phyloP scores from a whole-genome alignment of 2,888 invertebrate species.

The Eurois occulta region DNA sequence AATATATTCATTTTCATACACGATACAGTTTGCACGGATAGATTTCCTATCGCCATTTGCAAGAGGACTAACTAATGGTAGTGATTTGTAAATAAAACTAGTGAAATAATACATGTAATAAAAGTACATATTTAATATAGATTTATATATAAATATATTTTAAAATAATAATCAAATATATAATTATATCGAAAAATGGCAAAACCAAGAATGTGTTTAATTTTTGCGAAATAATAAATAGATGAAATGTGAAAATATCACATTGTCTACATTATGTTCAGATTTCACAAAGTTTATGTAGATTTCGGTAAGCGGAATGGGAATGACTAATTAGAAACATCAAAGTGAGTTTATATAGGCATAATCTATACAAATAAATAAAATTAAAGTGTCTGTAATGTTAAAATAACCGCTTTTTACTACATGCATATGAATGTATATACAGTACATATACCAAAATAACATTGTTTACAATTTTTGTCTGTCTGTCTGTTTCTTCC shows the following conservation, averaged over 20 bases:
- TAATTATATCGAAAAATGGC: slow-evolving; percentile 62
- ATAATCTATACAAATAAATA: too few relatives aligned
- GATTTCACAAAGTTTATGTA: slow-evolving; percentile 13
- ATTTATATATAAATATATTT: slow-evolving; percentile 63
- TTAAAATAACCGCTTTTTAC: too few relatives aligned
- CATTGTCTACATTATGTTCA: slow-evolving; percentile 58
- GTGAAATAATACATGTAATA: slow-evolving; percentile 63
- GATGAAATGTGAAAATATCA: slow-evolving; percentile 58
- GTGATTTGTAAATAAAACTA: slow-evolving; percentile 73
- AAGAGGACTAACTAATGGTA: slow-evolving; percentile 68
- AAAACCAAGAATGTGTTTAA: slow-evolving; percentile 51
- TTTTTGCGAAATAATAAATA: slow-evolving; percentile 58
- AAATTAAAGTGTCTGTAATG: too few relatives aligned
- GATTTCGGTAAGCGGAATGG: slow-evolving; percentile 19
- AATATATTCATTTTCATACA: slow-evolving; percentile 66
- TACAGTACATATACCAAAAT: too few relatives aligned
- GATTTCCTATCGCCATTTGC: slow-evolving; percentile 65
- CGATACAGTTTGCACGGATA: slow-evolving; percentile 64
- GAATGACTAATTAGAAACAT: not conserved
- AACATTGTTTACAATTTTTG: too few relatives aligned
- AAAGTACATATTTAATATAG: slow-evolving; percentile 66
- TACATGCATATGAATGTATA: too few relatives aligned
- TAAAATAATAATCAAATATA: slow-evolving; percentile 65
- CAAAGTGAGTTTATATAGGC: not conserved
- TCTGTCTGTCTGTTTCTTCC: too few relatives aligned